Evolutionary conservation across 2,113 vertebrate species (phyloP).

Genomic region (Planiliza haematocheilus): DNA sequence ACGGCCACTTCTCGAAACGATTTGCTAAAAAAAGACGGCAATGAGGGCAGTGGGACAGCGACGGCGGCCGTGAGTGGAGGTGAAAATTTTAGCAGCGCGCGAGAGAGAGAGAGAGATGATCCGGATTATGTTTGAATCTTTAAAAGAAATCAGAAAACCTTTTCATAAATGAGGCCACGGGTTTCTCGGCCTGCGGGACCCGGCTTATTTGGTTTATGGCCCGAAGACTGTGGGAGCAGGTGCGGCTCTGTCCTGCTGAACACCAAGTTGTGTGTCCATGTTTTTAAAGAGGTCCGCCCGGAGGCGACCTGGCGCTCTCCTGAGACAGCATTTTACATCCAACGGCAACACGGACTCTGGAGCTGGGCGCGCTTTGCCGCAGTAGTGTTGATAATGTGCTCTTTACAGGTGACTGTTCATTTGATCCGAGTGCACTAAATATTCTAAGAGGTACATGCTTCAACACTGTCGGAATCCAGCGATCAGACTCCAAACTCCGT

Average conservation of each 20-base stretch:
- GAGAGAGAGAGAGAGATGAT: conserved; percentile 14
- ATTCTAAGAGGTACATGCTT: conserved; percentile 20
- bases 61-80: conserved; percentile 12
- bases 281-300: conserved; percentile 46
- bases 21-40: conserved; percentile 41
- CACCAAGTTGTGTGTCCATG: conserved; percentile 47
- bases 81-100: conserved; percentile 23
- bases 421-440: conserved; percentile 29
- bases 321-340: conserved; percentile 65
- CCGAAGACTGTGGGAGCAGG: conserved; percentile 66
- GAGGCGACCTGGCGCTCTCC: conserved; percentile 26
- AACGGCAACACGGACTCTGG: conserved; percentile 59
- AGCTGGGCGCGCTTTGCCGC: conserved; percentile 34
- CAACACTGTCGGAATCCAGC: not conserved
- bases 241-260: conserved; percentile 62
- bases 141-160: conserved; percentile 28
- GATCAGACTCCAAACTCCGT: conserved; percentile 38
- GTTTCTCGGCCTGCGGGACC: conserved; percentile 48
- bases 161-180: conserved; percentile 67
- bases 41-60: conserved; percentile 25
- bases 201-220: conserved; percentile 55
- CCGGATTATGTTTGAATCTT: conserved; percentile 18
- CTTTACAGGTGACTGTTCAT: conserved; percentile 43
- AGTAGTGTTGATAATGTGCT: conserved; percentile 22
- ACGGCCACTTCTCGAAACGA: conserved; percentile 41